Percentiles rank a stretch among this genome's conserved stretches.
phyloP scores from a whole-genome alignment of 92 coral and sea anemone genomes.

The Palythoa heliodiscus region DNA sequence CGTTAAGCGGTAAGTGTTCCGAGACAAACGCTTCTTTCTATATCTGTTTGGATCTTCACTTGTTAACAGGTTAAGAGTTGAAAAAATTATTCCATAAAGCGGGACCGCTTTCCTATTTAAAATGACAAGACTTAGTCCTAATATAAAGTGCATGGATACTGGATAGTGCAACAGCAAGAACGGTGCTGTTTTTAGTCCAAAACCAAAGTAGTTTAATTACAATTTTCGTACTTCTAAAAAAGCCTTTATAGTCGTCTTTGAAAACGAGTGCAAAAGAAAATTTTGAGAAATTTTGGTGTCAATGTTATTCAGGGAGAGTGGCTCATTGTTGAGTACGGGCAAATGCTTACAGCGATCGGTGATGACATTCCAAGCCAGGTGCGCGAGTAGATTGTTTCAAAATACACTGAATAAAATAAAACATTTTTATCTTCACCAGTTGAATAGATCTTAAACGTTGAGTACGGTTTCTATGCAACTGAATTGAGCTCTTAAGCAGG shows the following conservation, averaged over 20 bases:
- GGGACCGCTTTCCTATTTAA: not conserved
- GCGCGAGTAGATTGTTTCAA: conserved; percentile 15
- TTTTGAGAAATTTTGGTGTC: conserved; percentile 32
- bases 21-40: conserved; percentile 25
- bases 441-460: conserved; percentile 35
- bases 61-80: conserved; percentile 18
- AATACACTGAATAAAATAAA: conserved; percentile 20
- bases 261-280: conserved; percentile 34
- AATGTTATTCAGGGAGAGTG: conserved; percentile 19
- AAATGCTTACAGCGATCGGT: conserved; percentile 12
- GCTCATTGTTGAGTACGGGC: conserved; percentile 14
- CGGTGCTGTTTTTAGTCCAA: not conserved
- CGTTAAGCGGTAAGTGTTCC: conserved; percentile 6
- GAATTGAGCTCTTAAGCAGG: conserved; percentile 38
- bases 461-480: conserved; percentile 35
- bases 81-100: not conserved
- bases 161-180: not conserved
- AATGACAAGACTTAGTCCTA: not conserved
- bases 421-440: conserved; percentile 21
- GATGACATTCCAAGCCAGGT: conserved; percentile 25
- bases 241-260: conserved; percentile 21
- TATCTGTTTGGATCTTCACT: conserved; percentile 1
- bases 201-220: conserved; percentile 5
- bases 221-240: conserved; percentile 17
- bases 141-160: not conserved